These are phyloP conservation scores for Ormia ochracea DNA, from an alignment of 2,888 invertebrate species.

Conservation along the genomic window DNA sequence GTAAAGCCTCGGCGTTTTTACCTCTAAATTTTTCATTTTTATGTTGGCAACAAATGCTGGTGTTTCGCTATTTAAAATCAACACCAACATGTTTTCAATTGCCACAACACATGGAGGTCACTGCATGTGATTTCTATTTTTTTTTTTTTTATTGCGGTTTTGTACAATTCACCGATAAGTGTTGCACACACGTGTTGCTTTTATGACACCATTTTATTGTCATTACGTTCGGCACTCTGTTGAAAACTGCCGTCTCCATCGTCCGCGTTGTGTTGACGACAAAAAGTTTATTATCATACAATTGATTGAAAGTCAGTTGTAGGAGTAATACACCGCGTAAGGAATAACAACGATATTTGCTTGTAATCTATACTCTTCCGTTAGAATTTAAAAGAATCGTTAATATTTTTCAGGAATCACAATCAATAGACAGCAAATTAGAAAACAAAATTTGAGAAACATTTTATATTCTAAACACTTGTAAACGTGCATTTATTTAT, in stretches of 20 bases:
- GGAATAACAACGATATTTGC: no score
- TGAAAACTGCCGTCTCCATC: neutral
- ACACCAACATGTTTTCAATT: neutral
- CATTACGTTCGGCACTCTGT: neutral
- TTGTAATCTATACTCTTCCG: no score
- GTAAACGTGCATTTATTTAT: no score
- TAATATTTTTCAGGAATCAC: no score
- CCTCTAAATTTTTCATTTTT: neutral
- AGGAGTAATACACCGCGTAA: no score
- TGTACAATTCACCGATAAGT: neutral
- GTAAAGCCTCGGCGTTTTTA: neutral
- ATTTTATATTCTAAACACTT: no score
- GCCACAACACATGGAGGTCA: conserved; percentile 5
- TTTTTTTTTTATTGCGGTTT: conserved; percentile 3
- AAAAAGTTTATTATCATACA: conserved; percentile 31
- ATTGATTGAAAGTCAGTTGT: conserved; percentile 26
- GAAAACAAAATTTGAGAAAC: neutral
- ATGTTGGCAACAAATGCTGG: neutral
- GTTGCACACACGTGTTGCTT: neutral
- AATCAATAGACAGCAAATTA: no score
- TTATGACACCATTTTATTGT: neutral
- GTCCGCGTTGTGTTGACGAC: neutral
- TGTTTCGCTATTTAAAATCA: neutral
- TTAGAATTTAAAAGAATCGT: no score
- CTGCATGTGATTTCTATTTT: neutral